These are phyloP conservation scores for Gila robusta DNA, from an alignment of 2,797 vertebrate species.

Conservation along the genomic window DNA sequence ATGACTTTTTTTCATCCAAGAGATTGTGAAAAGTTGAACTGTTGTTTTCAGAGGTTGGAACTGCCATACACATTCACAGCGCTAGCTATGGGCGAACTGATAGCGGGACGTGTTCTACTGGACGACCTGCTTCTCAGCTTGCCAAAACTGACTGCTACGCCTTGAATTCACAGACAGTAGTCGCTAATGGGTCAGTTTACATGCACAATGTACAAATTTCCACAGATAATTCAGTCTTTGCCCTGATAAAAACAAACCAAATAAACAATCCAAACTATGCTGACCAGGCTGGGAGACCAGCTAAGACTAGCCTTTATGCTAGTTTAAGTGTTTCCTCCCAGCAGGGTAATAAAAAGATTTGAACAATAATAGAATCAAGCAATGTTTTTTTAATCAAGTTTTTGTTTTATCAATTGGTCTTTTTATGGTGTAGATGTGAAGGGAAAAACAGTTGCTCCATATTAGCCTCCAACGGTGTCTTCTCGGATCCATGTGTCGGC, in stretches of 20 bases:
- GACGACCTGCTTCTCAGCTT: background rate
- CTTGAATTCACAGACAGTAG: background rate
- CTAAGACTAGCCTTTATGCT: background rate
- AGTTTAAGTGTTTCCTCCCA: background rate
- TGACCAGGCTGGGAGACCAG: background rate
- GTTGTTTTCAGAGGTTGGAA: conserved; percentile 22
- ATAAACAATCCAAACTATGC: background rate
- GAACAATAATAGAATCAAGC: background rate
- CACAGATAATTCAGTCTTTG: background rate
- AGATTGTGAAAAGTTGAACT: conserved; percentile 3
- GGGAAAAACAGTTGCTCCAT: conserved; percentile 20
- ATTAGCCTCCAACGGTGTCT: conserved; percentile 18
- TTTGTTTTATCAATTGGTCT: background rate
- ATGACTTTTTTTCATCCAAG: background rate
- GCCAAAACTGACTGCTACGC: conserved; percentile 31
- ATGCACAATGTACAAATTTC: background rate
- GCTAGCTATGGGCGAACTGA: conserved; percentile 47
- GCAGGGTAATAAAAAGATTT: background rate
- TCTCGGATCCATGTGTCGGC: conserved; percentile 42
- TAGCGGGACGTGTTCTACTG: conserved; percentile 31
- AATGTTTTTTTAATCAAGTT: background rate
- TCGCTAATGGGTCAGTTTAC: conserved; percentile 17
- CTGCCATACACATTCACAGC: background rate
- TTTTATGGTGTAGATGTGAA: conserved; percentile 43
- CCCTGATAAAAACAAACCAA: background rate